Conservation (phyloP, 1,140 invertebrate genomes). For the Hypsibius dujardini region DNA sequence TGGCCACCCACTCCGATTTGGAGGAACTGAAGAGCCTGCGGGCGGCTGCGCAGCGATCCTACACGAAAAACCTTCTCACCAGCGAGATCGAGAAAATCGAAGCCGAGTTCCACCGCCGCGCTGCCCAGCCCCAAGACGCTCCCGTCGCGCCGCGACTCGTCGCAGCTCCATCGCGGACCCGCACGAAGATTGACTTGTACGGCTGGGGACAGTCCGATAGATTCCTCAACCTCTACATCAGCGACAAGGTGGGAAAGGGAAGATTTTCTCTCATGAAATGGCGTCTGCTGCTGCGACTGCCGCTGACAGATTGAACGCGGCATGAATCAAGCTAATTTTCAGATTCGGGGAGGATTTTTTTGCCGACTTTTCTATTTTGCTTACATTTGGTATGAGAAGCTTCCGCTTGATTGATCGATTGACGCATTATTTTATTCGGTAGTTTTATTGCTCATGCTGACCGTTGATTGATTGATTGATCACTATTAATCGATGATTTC, state of each 20-base stretch:
- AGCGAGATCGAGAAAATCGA: neutral
- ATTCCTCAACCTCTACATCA: slow-evolving; percentile 1
- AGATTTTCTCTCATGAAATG: too few relatives aligned
- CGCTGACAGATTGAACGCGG: too few relatives aligned
- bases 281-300: too few relatives aligned
- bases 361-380: too few relatives aligned
- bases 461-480: too few relatives aligned
- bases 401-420: too few relatives aligned
- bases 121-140: neutral
- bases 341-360: too few relatives aligned
- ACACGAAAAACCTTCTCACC: slow-evolving; percentile 5
- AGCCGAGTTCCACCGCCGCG: neutral
- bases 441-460: too few relatives aligned
- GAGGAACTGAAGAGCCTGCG: neutral
- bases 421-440: too few relatives aligned
- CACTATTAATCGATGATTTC: too few relatives aligned
- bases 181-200: slow-evolving; percentile 1
- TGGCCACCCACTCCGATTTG: neutral
- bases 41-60: neutral
- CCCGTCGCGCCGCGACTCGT: neutral
- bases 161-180: neutral
- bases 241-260: neutral
- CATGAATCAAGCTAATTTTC: too few relatives aligned
- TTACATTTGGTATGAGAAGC: too few relatives aligned
- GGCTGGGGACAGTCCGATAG: neutral